A percentile compares a stretch with the other conserved stretches of the same genome.
Evolutionary conservation across 2,888 invertebrate genomes (phyloP).

Genomic region (Macrostomum cliftonense): DNA sequence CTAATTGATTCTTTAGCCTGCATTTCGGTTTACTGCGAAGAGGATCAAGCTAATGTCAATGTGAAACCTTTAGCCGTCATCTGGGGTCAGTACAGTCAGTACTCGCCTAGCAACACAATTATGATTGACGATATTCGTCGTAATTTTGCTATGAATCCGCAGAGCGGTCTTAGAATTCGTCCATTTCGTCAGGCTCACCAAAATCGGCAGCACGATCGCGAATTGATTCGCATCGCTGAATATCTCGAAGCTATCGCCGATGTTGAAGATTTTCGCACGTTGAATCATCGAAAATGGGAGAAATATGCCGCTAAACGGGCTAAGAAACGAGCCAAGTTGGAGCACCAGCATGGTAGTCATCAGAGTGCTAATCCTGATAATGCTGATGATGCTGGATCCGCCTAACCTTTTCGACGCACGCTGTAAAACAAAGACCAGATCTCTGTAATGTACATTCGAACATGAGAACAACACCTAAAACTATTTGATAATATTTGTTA

Average conservation of each 20-base stretch:
- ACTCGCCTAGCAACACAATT: slow-evolving; percentile 71
- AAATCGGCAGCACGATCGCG: slow-evolving; percentile 62
- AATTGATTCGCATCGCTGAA: slow-evolving; percentile 57
- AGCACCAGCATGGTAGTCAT: no score
- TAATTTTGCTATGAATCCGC: slow-evolving; percentile 92
- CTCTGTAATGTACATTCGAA: no score
- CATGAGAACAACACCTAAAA: no score
- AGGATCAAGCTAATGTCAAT: slow-evolving; percentile 63
- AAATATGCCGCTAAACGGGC: slow-evolving; percentile 20
- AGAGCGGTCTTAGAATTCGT: slow-evolving; percentile 68
- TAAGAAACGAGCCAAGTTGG: no score
- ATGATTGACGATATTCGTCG: slow-evolving; percentile 90
- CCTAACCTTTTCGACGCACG: no score
- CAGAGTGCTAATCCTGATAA: no score
- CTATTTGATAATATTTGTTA: no score
- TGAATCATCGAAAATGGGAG: slow-evolving; percentile 84
- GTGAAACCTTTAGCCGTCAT: slow-evolving; percentile 84
- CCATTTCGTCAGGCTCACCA: slow-evolving; percentile 75
- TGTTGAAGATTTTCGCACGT: slow-evolving; percentile 57
- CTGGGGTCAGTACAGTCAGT: slow-evolving; percentile 81
- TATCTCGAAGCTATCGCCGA: slow-evolving; percentile 62
- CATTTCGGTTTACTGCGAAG: slow-evolving; percentile 76
- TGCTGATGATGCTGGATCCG: no score
- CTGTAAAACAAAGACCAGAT: no score
- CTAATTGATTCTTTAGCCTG: slow-evolving; percentile 75